phyloP scores from a whole-genome alignment of 1,140 invertebrate species.

The Chironomus tepperi region DNA sequence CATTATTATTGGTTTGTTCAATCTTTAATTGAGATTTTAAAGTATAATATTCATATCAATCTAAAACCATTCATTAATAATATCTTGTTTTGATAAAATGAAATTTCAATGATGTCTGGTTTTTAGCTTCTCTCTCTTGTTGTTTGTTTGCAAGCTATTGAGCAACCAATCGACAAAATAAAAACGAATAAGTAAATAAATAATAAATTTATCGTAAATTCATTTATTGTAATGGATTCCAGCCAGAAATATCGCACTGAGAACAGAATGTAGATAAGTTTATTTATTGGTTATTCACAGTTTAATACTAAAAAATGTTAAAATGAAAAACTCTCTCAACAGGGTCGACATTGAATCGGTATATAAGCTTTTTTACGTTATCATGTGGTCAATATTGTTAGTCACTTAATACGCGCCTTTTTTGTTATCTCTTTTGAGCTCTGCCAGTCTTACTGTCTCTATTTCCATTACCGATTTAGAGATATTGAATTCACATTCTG shows the following conservation, averaged over 20 bases:
- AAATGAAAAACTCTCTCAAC: conserved; percentile 14
- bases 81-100: conserved; percentile 1
- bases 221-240: conserved; percentile 10
- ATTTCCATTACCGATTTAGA: conserved; percentile 21
- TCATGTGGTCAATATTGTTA: conserved; percentile 12
- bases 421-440: background rate
- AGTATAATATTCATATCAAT: conserved; percentile 6
- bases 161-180: conserved; percentile 4
- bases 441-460: conserved; percentile 20
- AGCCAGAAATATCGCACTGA: conserved; percentile 6
- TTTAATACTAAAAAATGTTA: conserved; percentile 15
- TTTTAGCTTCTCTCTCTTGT: background rate
- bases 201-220: conserved; percentile 15
- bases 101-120: conserved; percentile 13
- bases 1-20: background rate
- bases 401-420: conserved; percentile 11
- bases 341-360: background rate
- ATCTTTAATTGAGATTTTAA: conserved; percentile 14
- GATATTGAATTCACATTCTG: conserved; percentile 15
- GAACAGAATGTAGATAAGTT: conserved; percentile 13
- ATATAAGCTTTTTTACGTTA: background rate
- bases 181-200: conserved; percentile 10
- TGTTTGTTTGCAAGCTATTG: conserved; percentile 13
- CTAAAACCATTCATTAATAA: conserved; percentile 2
- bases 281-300: conserved; percentile 9